Evolutionary conservation across 2,113 vertebrate species (phyloP).

Genomic region (Ceratotherium simum): DNA sequence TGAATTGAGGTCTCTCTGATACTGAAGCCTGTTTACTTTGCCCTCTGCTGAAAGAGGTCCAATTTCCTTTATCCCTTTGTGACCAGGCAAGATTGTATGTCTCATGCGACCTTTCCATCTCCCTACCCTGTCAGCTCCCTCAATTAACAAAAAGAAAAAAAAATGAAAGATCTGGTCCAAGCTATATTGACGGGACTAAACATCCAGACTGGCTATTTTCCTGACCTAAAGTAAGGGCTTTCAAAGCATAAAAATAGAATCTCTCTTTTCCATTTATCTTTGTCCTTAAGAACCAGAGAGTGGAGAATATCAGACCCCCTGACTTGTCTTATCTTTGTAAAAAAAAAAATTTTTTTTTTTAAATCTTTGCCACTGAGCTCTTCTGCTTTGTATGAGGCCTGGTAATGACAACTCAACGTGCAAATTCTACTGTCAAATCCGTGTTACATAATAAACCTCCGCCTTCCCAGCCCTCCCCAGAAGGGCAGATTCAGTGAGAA

Average conservation of each 20-base stretch:
- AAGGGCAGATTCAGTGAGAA: slow-evolving; percentile 8
- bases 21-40: not conserved
- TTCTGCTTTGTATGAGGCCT: slow-evolving; percentile 58
- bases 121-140: not conserved
- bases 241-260: slow-evolving; percentile 74
- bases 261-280: slow-evolving; percentile 76
- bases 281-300: slow-evolving; percentile 76
- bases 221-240: slow-evolving; percentile 68
- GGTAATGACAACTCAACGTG: slow-evolving; percentile 70
- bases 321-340: slow-evolving; percentile 65
- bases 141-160: slow-evolving; percentile 48
- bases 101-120: not conserved
- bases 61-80: slow-evolving; percentile 16
- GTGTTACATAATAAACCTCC: slow-evolving; percentile 65
- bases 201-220: slow-evolving; percentile 72
- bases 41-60: not conserved
- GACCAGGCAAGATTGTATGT: not conserved
- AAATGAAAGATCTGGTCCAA: slow-evolving; percentile 27
- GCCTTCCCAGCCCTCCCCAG: not conserved
- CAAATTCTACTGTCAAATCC: slow-evolving; percentile 69
- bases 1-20: not conserved
- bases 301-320: slow-evolving; percentile 73
- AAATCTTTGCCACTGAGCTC: slow-evolving; percentile 57
- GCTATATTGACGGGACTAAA: slow-evolving; percentile 70
- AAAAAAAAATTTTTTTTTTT: slow-evolving; percentile 19